phyloP scores from a whole-genome alignment of 2,797 vertebrate species.

The Manis crassicaudata region DNA sequence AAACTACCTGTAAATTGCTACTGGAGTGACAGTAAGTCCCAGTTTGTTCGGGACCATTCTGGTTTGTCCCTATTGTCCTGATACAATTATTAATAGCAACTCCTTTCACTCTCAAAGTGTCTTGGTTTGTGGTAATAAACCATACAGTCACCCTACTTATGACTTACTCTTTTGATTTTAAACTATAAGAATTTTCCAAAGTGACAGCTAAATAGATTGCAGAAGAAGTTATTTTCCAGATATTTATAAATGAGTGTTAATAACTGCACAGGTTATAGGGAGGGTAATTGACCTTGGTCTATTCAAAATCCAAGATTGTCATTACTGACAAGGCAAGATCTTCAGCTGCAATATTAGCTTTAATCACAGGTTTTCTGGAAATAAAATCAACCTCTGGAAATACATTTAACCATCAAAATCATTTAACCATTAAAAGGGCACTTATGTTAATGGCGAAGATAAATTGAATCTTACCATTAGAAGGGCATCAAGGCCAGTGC shows the following conservation, averaged over 20 bases:
- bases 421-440: background rate
- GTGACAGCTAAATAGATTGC: background rate
- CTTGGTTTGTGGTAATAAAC: conserved; percentile 11
- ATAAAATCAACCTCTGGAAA: conserved; percentile 52
- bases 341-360: background rate
- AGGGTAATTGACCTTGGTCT: background rate
- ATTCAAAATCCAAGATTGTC: background rate
- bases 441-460: background rate
- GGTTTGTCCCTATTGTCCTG: background rate
- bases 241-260: background rate
- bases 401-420: conserved; percentile 21
- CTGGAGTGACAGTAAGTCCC: background rate
- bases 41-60: background rate
- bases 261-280: background rate
- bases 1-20: background rate
- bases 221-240: background rate
- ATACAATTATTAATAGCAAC: background rate
- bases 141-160: background rate
- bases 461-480: background rate
- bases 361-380: conserved; percentile 35
- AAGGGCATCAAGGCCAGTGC: background rate
- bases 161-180: background rate
- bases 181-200: background rate
- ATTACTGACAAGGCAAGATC: background rate
- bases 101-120: background rate